phyloP scores from a whole-genome alignment of 1,140 invertebrate genomes.

The Sminthurides bifidus region DNA sequence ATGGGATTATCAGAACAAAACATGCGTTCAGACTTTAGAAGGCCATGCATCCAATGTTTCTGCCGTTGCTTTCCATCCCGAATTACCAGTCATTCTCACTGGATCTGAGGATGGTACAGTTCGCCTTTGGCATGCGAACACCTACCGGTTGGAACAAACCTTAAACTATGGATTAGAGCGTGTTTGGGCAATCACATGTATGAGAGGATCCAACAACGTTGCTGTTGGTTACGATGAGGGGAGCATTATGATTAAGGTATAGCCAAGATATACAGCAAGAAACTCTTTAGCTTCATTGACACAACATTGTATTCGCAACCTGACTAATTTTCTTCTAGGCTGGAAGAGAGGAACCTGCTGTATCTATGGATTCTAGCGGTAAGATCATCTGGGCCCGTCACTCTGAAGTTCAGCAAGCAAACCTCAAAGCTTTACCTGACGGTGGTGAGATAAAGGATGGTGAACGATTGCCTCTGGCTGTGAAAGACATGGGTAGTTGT shows the following conservation, averaged over 20 bases:
- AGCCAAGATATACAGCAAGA: neutral
- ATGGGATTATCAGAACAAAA: conserved; percentile 99
- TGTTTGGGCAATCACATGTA: conserved; percentile 93
- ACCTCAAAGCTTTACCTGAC: conserved; percentile 62
- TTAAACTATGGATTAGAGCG: conserved; percentile 96
- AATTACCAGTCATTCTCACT: conserved; percentile 91
- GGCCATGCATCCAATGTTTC: conserved; percentile 95
- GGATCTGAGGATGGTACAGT: conserved; percentile 96
- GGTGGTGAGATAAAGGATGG: conserved; percentile 74
- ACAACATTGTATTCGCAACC: no score
- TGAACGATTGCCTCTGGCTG: conserved; percentile 76
- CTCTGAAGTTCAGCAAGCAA: conserved; percentile 95
- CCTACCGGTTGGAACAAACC: conserved; percentile 89
- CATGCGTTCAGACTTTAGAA: conserved; percentile 96
- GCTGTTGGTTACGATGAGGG: conserved; percentile 97
- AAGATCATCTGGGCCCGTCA: conserved; percentile 99
- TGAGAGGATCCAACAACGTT: conserved; percentile 92
- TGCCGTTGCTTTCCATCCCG: conserved; percentile 87
- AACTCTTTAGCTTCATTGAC: conserved; percentile 4
- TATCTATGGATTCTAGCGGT: conserved; percentile 92
- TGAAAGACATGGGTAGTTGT: conserved; percentile 98
- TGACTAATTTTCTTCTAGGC: conserved; percentile 41
- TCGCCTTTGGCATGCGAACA: conserved; percentile 94
- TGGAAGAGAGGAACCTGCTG: conserved; percentile 94
- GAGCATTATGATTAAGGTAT: conserved; percentile 82